Evolutionary conservation across 1,140 invertebrate genomes (phyloP).

Genomic region (Drosophila nigromelanica): DNA sequence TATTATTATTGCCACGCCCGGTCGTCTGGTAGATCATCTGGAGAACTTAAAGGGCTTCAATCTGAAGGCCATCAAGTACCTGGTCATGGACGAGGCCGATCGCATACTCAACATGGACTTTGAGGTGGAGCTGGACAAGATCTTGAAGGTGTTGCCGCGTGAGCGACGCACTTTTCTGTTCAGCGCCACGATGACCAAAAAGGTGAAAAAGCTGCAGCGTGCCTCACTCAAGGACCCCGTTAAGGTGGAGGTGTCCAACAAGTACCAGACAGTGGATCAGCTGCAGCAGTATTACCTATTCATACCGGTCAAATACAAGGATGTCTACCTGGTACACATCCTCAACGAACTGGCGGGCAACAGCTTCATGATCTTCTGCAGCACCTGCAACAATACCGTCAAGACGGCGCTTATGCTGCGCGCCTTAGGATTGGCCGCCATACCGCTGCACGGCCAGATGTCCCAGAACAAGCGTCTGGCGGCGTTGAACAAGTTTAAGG

Average conservation of each 20-base stretch:
- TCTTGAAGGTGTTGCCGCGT: slow-evolving; percentile 94
- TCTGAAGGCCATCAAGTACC: slow-evolving; percentile 93
- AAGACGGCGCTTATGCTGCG: slow-evolving; percentile 94
- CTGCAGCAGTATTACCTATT: slow-evolving; percentile 98
- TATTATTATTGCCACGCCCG: slow-evolving; percentile 96
- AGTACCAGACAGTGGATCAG: slow-evolving; percentile 99
- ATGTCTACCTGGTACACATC: slow-evolving; percentile 98
- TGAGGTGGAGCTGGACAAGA: slow-evolving; percentile 98
- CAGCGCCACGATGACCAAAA: slow-evolving; percentile 99
- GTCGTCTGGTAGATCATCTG: slow-evolving; percentile 94
- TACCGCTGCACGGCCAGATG: slow-evolving; percentile 99
- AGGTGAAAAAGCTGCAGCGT: slow-evolving; percentile 97
- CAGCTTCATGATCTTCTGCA: slow-evolving; percentile 98
- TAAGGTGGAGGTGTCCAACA: slow-evolving; percentile 97
- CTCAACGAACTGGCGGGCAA: slow-evolving; percentile 98
- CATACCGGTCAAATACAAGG: slow-evolving; percentile 98
- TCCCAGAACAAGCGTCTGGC: slow-evolving; percentile 96
- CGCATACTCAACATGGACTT: slow-evolving; percentile 98
- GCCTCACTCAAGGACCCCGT: slow-evolving; percentile 97
- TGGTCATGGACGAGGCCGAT: slow-evolving; percentile 99
- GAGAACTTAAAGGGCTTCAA: slow-evolving; percentile 98
- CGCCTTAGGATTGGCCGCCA: slow-evolving; percentile 94
- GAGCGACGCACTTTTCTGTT: slow-evolving; percentile 95
- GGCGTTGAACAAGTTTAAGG: slow-evolving; percentile 96
- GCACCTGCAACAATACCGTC: slow-evolving; percentile 96